These are phyloP conservation scores for Candoia aspera DNA, from an alignment of 2,113 vertebrate genomes.

Conservation along the genomic window DNA sequence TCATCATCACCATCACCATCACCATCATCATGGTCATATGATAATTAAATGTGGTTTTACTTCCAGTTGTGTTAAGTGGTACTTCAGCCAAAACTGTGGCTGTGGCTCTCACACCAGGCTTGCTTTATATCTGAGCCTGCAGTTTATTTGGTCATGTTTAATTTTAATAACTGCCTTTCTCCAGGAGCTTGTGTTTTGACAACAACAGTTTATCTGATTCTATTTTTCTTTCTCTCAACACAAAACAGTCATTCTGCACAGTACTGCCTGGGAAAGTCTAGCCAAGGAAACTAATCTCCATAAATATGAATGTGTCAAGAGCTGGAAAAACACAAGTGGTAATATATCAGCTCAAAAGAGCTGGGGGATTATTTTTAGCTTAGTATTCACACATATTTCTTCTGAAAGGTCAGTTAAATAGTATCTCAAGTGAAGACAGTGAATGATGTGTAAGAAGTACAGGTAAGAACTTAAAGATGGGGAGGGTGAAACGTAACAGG, in stretches of 20 bases:
- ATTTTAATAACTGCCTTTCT: conserved; percentile 68
- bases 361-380: conserved; percentile 42
- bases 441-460: conserved; percentile 26
- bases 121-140: conserved; percentile 34
- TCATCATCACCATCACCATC: neutral
- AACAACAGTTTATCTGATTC: conserved; percentile 51
- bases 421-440: neutral
- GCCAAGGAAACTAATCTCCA: conserved; percentile 59
- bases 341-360: conserved; percentile 45
- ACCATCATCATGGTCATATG: neutral
- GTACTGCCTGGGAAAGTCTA: conserved; percentile 35
- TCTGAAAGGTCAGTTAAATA: conserved; percentile 23
- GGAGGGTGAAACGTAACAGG: neutral
- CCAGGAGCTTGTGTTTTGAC: conserved; percentile 53
- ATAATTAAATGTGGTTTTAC: neutral
- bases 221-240: neutral
- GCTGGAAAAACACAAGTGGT: conserved; percentile 53
- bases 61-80: neutral
- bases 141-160: conserved; percentile 52
- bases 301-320: conserved; percentile 54
- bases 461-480: conserved; percentile 54
- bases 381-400: conserved; percentile 32
- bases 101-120: conserved; percentile 15
- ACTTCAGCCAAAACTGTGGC: neutral
- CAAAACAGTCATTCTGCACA: conserved; percentile 41